Conservation (phyloP, 2,113 vertebrate genomes). For the Megalops atlanticus region DNA sequence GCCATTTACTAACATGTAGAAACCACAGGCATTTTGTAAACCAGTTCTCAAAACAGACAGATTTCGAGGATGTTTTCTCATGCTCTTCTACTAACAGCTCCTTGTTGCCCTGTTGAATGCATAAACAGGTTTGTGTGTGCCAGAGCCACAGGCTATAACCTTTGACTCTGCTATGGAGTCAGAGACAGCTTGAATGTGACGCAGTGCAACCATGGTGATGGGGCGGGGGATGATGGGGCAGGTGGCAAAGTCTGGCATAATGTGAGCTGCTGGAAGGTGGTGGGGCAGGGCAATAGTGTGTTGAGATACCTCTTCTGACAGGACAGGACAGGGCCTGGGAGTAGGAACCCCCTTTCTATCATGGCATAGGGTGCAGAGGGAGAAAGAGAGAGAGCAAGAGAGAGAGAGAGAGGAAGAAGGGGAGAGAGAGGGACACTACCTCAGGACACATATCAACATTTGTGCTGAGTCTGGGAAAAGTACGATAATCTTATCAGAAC, state of each 20-base stretch:
- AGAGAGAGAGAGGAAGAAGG: no score
- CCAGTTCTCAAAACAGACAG: no score
- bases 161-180: neutral
- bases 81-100: neutral
- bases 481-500: neutral
- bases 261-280: neutral
- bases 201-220: neutral
- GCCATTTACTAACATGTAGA: no score
- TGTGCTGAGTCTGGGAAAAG: neutral
- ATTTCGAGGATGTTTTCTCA: neutral
- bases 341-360: no score
- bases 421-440: no score
- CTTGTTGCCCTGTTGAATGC: neutral
- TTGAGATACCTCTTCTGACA: no score
- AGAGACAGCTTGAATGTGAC: no score
- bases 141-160: neutral
- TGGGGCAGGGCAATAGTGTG: no score
- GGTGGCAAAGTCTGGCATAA: conserved; percentile 8
- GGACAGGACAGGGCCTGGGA: no score
- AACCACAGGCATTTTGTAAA: neutral
- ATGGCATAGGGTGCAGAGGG: no score
- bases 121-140: neutral
- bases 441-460: neutral
- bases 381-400: no score
- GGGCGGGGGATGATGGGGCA: no score